phyloP scores from a whole-genome alignment of 2,797 vertebrate species.

The Sebastes oblongus region DNA sequence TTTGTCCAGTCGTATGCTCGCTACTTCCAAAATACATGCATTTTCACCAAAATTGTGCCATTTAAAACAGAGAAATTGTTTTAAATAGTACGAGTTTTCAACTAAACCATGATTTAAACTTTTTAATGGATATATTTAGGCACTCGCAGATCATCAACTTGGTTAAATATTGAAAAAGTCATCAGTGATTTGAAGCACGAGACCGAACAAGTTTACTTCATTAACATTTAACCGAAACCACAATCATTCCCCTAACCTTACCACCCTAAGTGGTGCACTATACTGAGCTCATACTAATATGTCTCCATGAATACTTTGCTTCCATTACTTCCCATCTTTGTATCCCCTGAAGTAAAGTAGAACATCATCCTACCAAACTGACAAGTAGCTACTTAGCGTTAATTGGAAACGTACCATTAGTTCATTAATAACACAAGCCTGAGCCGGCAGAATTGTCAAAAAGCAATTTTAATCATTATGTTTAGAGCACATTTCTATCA shows the following conservation, averaged over 20 bases:
- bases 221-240: background rate
- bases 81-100: background rate
- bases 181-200: background rate
- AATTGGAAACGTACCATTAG: background rate
- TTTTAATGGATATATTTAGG: background rate
- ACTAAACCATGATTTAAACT: background rate
- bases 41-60: too few species aligned
- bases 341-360: background rate
- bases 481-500: conserved; percentile 9
- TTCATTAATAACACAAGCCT: conserved; percentile 5
- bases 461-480: conserved; percentile 4
- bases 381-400: background rate
- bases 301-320: background rate
- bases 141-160: background rate
- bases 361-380: background rate
- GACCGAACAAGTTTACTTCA: background rate
- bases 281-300: background rate
- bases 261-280: background rate
- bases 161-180: background rate
- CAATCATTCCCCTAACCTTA: background rate
- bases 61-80: too few species aligned
- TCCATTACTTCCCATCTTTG: background rate
- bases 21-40: too few species aligned
- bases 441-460: background rate
- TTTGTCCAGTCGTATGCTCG: too few species aligned